These are phyloP conservation scores for Ophioninae sp. DNA, from an alignment of 2,888 invertebrate species.

Conservation along the genomic window DNA sequence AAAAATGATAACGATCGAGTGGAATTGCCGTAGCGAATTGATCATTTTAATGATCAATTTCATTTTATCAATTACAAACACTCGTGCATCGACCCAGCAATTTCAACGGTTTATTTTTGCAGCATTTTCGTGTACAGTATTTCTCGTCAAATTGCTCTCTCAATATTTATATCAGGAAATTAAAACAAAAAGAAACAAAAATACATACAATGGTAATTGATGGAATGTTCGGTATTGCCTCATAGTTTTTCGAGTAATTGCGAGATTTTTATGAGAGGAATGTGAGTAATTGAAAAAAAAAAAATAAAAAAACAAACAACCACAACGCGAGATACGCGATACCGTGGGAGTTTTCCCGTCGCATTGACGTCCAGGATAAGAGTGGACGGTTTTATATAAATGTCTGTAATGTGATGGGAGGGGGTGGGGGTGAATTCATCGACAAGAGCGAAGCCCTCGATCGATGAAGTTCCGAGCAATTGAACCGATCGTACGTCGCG, in stretches of 20 bases:
- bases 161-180: background rate
- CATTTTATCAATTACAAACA: no score
- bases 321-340: no score
- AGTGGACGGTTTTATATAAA: background rate
- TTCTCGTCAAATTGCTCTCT: background rate
- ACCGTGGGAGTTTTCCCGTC: constrained; percentile 37
- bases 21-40: no score
- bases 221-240: background rate
- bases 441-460: background rate
- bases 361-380: constrained; percentile 18
- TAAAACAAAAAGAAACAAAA: background rate
- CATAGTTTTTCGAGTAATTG: constrained; percentile 1
- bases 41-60: no score
- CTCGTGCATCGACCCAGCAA: background rate
- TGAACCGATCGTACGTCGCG: constrained; percentile 11
- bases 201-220: no score
- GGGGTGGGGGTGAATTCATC: background rate
- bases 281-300: constrained; percentile 26
- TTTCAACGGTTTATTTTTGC: no score
- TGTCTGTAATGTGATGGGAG: background rate
- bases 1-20: no score
- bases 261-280: background rate
- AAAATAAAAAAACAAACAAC: no score
- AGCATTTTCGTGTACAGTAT: background rate
- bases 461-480: constrained; percentile 6